Evolutionary conservation across 2,797 vertebrate genomes (phyloP).

Genomic region (Strix occidentalis): DNA sequence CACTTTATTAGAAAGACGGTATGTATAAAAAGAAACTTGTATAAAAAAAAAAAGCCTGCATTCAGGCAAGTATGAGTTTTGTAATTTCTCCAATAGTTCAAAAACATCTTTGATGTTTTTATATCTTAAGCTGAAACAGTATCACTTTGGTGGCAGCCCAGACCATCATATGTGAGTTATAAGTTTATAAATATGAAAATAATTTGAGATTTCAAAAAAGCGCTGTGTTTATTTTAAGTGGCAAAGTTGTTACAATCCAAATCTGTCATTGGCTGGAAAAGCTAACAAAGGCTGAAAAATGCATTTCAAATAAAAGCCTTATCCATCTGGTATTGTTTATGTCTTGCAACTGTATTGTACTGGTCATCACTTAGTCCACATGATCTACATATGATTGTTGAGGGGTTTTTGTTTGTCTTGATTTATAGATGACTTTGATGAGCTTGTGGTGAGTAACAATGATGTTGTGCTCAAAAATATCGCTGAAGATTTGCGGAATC

Average conservation of each 20-base stretch:
- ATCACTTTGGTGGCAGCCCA: slow-evolving; percentile 29
- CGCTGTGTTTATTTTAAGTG: slow-evolving; percentile 46
- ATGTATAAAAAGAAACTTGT: slow-evolving; percentile 29
- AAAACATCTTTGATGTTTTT: slow-evolving; percentile 71
- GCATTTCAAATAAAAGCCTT: slow-evolving; percentile 2
- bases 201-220: slow-evolving; percentile 51
- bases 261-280: slow-evolving; percentile 38
- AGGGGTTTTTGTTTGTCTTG: slow-evolving; percentile 4
- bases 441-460: slow-evolving; percentile 71
- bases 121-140: slow-evolving; percentile 58
- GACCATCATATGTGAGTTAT: slow-evolving; percentile 48
- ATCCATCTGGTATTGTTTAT: slow-evolving; percentile 51
- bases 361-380: slow-evolving; percentile 17
- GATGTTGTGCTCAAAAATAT: slow-evolving; percentile 80
- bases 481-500: slow-evolving; percentile 83
- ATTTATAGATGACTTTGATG: slow-evolving; percentile 77
- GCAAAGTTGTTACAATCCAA: slow-evolving; percentile 32
- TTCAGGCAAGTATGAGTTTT: slow-evolving; percentile 41
- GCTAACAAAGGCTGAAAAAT: slow-evolving; percentile 38
- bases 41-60: neutral
- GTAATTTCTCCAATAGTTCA: slow-evolving; percentile 61
- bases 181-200: slow-evolving; percentile 60
- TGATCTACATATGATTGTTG: slow-evolving; percentile 17
- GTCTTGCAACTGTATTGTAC: slow-evolving; percentile 3
- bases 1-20: slow-evolving; percentile 31